A percentile compares a stretch with the other conserved stretches of the same genome.
Evolutionary conservation across 2,888 invertebrate species (phyloP).

Genomic region (Machimus rusticus): DNA sequence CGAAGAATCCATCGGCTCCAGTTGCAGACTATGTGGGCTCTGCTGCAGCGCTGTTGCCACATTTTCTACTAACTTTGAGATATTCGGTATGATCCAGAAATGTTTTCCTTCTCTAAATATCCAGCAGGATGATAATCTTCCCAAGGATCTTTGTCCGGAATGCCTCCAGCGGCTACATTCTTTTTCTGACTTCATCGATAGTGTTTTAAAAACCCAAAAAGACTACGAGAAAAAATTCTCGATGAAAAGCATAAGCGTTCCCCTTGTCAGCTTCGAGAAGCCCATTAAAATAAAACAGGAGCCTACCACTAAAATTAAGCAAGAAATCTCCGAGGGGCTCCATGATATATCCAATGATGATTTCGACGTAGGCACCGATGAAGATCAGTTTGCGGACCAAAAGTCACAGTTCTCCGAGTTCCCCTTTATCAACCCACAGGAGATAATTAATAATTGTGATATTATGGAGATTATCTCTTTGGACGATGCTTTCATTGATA

Average conservation of each 20-base stretch:
- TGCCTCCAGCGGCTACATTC: constrained; percentile 56
- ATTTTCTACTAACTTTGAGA: constrained; percentile 58
- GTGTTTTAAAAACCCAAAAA: constrained; percentile 58
- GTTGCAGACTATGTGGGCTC: constrained; percentile 58
- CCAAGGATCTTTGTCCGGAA: constrained; percentile 57
- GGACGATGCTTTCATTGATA: constrained; percentile 61
- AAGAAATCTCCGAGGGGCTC: constrained; percentile 58
- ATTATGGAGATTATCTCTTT: constrained; percentile 62
- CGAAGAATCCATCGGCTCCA: constrained; percentile 34
- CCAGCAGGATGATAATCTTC: constrained; percentile 58
- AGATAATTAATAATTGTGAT: constrained; percentile 62
- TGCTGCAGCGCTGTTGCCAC: constrained; percentile 54
- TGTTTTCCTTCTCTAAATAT: constrained; percentile 61
- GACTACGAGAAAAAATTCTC: constrained; percentile 56
- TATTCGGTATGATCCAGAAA: constrained; percentile 60
- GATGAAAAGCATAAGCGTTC: background rate
- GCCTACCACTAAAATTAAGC: constrained; percentile 60
- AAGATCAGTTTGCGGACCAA: constrained; percentile 52
- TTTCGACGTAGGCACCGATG: constrained; percentile 4
- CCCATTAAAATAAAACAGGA: constrained; percentile 61
- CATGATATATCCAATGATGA: constrained; percentile 47
- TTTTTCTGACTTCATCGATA: constrained; percentile 59
- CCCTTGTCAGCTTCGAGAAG: constrained; percentile 48
- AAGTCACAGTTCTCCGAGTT: constrained; percentile 59
- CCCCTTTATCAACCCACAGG: constrained; percentile 58